Conservation (phyloP, 2,113 vertebrate genomes). For the Ploceus nigricollis region DNA sequence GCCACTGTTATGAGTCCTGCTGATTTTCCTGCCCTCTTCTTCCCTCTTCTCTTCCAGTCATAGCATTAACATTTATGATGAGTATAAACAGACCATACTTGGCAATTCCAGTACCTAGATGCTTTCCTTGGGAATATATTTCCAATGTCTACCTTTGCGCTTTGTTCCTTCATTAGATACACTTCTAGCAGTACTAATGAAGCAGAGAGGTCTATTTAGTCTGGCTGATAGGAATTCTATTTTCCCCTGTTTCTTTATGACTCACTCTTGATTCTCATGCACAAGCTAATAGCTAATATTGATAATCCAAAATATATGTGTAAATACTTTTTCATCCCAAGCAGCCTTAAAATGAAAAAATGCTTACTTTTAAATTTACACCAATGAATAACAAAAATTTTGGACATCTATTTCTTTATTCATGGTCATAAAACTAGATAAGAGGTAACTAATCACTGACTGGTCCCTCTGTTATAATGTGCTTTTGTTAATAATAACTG, state of each 20-base stretch:
- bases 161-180: not conserved
- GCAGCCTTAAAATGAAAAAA: not conserved
- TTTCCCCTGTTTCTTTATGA: not conserved
- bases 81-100: not conserved
- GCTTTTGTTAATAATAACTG: not conserved
- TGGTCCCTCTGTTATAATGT: not conserved
- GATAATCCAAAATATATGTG: not conserved
- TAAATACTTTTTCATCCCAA: not conserved
- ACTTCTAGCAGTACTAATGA: not conserved
- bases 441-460: not conserved
- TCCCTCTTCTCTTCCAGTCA: not conserved
- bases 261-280: not conserved
- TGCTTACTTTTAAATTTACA: not conserved
- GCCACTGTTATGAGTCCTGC: not conserved
- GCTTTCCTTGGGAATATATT: not conserved
- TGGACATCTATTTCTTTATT: not conserved
- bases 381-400: not conserved
- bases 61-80: conserved; percentile 11
- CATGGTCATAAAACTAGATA: not conserved
- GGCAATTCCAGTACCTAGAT: not conserved
- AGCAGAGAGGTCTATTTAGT: not conserved
- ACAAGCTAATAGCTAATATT: not conserved
- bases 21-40: not conserved
- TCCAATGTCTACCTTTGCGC: not conserved
- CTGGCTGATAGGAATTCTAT: not conserved